Evolutionary conservation across 2,888 invertebrate species (phyloP), one percentile per base, ranked within the genome.

Genomic region (Tetanocera ferruginea): DNA sequence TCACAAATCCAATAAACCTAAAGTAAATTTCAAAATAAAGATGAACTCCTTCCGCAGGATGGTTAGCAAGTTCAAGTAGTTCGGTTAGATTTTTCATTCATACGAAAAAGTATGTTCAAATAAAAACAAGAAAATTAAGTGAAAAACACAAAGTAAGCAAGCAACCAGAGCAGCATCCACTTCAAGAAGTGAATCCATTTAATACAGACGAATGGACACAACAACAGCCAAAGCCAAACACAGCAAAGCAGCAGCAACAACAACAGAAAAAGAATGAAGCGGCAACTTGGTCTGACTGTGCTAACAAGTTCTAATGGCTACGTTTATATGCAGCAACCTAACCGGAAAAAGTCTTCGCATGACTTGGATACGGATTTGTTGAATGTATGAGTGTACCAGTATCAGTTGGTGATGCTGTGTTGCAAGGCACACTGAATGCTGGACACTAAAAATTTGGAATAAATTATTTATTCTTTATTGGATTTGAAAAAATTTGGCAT

Each of bases 121-220:
- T n/a, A 34, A 64, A 62, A 19, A 34, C 34, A 64, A 11, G 31
- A 11, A 64, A 64, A 31, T 34, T 34, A 28, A 64, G 17, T 31
- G n/a, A 34, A 67, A 67, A 67, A 67, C 14, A 43, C 8, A 43
- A 66, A 14, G 23, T n/a, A 67, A 67, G 43, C 34, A 34, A 28
- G 3, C 37, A 43, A 37, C 55, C 23, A 37, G 23, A 49, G 43
- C 4, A 19, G 67, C n/a, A 34, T 25, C 23, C n/a, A 69, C 69
- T 67, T 62, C 62, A 76, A 70, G 52, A 84, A 87, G 86, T 87
- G 85, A 85, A 86, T 86, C 86, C 85, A 85, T 85, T 85, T 86
- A 84, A 85, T 81, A 84, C 86, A 85, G 85, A 83, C 83, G 87
- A 85, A 82, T 87, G 85, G 81, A 79, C 82, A 78, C 70, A 34